Evolutionary conservation across 1,140 invertebrate species (phyloP), one percentile per base, ranked within the genome.

Genomic region (Choristoneura fumiferana): DNA sequence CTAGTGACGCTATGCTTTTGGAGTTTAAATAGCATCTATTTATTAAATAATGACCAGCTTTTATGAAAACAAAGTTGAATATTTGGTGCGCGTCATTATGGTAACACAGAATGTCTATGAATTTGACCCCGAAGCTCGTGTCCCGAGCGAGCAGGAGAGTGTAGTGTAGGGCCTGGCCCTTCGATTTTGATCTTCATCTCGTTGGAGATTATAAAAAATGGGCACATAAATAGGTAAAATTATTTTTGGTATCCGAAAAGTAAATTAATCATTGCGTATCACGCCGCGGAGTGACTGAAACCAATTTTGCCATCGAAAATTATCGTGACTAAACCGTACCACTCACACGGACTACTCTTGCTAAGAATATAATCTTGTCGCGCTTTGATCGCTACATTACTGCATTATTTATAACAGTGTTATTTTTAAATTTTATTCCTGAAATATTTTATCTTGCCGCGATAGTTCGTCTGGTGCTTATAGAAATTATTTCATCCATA

Each of bases 101-200:
- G 84, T 81, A 88, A 87, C 82, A 73, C 78, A 76, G 54, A 65
- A 77, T 85, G 76, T 89, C 84, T 87, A 87, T 89, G 84, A 87
- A 78, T 89, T 86, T 89, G 86, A 89, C 86, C 86, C 84, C 84
- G 83, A 84, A 84, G 84, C 83, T 86, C 81, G 80, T 89, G 84
- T 87, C 80, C 84, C 71, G 78, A 84, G 80, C 78, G 43, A 86
- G 81, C 83, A 80, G 77, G 71, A 81, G 78, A 84, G 82, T 82
- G 82, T 77, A 76, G 78, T 79, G 85, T 81, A 87, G 82, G 83
- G 85, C 83, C 67, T 73, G 83, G 84, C 84, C 86, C 84, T 87
- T 89, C 81, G 75, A 78, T 84, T 89, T 86, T 75, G 67, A 75
- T 87, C 76, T 86, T 79, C 78, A 78, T 79, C 73, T 71, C 69